phyloP scores from a whole-genome alignment of 2,113 vertebrate genomes.

The Thymallus thymallus region DNA sequence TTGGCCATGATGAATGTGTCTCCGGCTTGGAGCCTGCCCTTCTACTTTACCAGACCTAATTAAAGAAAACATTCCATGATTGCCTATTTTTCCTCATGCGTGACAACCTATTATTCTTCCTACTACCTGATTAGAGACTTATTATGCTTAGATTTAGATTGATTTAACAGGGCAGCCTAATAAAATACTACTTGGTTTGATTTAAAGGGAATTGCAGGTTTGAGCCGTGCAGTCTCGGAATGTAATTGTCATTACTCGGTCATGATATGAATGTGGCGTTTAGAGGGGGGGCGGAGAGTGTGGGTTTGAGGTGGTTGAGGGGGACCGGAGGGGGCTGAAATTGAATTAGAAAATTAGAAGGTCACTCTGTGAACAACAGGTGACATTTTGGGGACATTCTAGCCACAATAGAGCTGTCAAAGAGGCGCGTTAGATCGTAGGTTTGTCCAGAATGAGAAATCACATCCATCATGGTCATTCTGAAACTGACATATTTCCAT shows the following conservation, averaged over 20 bases:
- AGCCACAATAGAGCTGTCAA: constrained; percentile 78
- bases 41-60: constrained; percentile 98
- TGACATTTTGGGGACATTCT: constrained; percentile 80
- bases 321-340: constrained; percentile 46
- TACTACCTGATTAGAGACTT: constrained; percentile 99
- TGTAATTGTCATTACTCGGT: constrained; percentile 86
- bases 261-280: constrained; percentile 61
- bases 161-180: constrained; percentile 98
- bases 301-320: constrained; percentile 1
- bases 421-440: constrained; percentile 64
- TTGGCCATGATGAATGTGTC: constrained; percentile 99
- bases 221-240: constrained; percentile 74
- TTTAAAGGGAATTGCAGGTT: constrained; percentile 86
- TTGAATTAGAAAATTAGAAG: constrained; percentile 77
- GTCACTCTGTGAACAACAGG: constrained; percentile 83
- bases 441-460: constrained; percentile 93
- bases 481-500: constrained; percentile 83
- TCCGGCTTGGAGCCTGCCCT: constrained; percentile 86
- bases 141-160: constrained; percentile 99
- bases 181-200: constrained; percentile 97
- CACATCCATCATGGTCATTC: constrained; percentile 82
- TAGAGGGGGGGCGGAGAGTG: constrained; percentile 1
- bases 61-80: constrained; percentile 99
- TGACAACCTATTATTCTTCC: constrained; percentile 99
- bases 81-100: constrained; percentile 99